Evolutionary conservation across 2,113 vertebrate species (phyloP).

Genomic region (Rattus rattus): DNA sequence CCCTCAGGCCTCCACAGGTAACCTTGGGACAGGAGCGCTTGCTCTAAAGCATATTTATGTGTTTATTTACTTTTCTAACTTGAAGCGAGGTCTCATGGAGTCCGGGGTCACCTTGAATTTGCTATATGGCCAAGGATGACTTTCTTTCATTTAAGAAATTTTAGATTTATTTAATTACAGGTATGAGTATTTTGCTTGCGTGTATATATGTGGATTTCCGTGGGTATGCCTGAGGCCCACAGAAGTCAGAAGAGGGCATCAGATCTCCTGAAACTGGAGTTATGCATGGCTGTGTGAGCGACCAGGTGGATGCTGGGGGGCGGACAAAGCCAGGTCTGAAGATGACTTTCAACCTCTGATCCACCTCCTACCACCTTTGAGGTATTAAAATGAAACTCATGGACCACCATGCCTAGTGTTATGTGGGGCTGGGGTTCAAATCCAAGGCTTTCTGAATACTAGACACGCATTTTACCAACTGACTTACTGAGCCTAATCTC

Average conservation of each 20-base stretch:
- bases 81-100: neutral
- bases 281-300: neutral
- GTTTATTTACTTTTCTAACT: neutral
- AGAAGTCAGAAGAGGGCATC: neutral
- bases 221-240: neutral
- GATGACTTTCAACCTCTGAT: neutral
- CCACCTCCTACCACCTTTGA: neutral
- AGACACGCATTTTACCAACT: neutral
- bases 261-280: neutral
- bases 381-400: neutral
- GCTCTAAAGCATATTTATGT: neutral
- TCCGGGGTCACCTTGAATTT: neutral
- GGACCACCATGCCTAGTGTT: neutral
- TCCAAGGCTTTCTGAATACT: neutral
- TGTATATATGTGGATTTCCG: neutral
- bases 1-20: fast-evolving
- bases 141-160: neutral
- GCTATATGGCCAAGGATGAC: neutral
- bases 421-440: neutral
- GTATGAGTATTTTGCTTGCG: neutral
- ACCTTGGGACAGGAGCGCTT: neutral
- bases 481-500: neutral
- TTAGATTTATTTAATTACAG: neutral
- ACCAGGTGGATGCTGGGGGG: neutral
- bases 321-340: neutral